Conservation (phyloP, 2,888 invertebrate genomes). For the Lasius platythorax region DNA sequence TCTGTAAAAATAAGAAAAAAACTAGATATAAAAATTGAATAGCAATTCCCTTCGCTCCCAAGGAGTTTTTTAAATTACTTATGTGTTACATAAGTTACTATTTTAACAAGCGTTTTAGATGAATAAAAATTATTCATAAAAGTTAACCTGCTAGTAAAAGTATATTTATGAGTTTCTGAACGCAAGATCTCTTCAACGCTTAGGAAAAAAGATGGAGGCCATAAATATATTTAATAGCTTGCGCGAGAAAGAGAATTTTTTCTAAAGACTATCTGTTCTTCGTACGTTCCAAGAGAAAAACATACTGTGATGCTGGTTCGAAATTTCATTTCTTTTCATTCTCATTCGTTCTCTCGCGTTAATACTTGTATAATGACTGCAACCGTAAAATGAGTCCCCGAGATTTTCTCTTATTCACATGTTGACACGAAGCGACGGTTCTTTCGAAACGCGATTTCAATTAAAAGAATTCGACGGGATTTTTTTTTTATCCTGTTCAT, state of each 20-base stretch:
- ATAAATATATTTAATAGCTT: constrained; percentile 10
- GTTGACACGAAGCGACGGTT: constrained; percentile 53
- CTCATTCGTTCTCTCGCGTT: constrained; percentile 19
- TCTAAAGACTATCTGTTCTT: constrained; percentile 1
- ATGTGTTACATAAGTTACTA: background rate
- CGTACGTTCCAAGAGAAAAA: background rate
- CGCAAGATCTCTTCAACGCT: background rate
- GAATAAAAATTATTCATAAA: constrained; percentile 10
- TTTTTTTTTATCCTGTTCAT: constrained; percentile 44
- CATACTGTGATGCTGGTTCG: constrained; percentile 11
- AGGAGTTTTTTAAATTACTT: background rate
- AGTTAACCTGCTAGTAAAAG: background rate
- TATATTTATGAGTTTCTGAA: constrained; percentile 10
- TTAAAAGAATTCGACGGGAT: constrained; percentile 73
- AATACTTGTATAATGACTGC: constrained; percentile 4
- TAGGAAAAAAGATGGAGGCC: background rate
- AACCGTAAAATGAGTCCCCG: constrained; percentile 52
- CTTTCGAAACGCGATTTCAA: constrained; percentile 66
- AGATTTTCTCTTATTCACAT: constrained; percentile 42
- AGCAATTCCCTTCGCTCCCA: background rate
- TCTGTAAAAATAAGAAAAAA: background rate
- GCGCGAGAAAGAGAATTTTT: background rate
- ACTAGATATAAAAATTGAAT: background rate
- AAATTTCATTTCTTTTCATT: constrained; percentile 20
- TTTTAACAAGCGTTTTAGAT: background rate